Evolutionary conservation across 2,797 vertebrate species (phyloP).

Genomic region (Danio albolineatus): DNA sequence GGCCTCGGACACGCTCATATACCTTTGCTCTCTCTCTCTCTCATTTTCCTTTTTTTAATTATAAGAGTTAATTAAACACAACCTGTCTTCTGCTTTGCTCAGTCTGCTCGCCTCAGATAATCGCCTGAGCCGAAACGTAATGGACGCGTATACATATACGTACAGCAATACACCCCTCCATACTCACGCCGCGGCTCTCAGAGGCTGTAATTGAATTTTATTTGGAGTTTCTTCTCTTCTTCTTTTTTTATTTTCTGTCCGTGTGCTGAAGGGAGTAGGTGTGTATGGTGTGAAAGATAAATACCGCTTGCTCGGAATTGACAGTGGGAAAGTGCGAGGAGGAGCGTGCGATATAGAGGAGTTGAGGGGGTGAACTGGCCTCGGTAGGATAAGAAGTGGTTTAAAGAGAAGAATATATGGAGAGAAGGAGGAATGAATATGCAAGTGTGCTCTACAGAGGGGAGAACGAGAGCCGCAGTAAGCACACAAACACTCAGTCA

Average conservation of each 20-base stretch:
- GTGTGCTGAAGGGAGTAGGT: slow-evolving; percentile 26
- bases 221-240: slow-evolving; percentile 44
- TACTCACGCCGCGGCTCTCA: slow-evolving; percentile 39
- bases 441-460: slow-evolving; percentile 1
- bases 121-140: slow-evolving; percentile 39
- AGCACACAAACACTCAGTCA: slow-evolving; percentile 3
- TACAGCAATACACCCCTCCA: slow-evolving; percentile 10
- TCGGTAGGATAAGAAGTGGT: slow-evolving; percentile 37
- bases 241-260: too few relatives aligned
- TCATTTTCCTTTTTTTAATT: slow-evolving; percentile 66
- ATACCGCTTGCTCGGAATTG: slow-evolving; percentile 41
- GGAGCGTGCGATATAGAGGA: slow-evolving; percentile 1
- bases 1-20: slow-evolving; percentile 3
- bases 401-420: slow-evolving; percentile 44
- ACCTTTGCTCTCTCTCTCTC: not conserved
- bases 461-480: slow-evolving; percentile 4
- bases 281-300: slow-evolving; percentile 43
- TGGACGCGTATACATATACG: not conserved
- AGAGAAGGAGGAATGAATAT: slow-evolving; percentile 8
- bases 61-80: slow-evolving; percentile 76
- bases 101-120: slow-evolving; percentile 79
- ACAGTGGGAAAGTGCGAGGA: slow-evolving; percentile 14
- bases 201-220: slow-evolving; percentile 51
- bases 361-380: slow-evolving; percentile 28
- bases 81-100: slow-evolving; percentile 69